Percentiles rank a stretch among this genome's conserved stretches.
Evolutionary conservation across 2,888 invertebrate species (phyloP).

Genomic region (Drymonia ruficornis): DNA sequence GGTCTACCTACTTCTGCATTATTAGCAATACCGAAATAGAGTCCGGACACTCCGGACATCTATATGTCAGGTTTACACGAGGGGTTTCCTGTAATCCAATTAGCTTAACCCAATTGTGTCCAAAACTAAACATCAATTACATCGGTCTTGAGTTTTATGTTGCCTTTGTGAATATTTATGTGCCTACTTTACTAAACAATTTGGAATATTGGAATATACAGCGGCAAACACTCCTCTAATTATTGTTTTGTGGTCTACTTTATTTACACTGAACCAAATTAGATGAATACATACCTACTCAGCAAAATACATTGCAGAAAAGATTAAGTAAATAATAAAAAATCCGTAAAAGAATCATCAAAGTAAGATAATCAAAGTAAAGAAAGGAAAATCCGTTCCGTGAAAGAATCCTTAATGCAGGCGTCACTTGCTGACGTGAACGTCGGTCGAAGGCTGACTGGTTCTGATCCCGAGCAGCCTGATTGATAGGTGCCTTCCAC

Average conservation of each 20-base stretch:
- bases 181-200: constrained; percentile 19
- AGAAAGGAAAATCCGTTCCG: no score
- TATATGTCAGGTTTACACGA: constrained; percentile 55
- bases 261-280: neutral
- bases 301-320: no score
- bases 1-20: neutral
- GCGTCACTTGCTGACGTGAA: no score
- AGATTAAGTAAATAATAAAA: no score
- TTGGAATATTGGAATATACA: neutral
- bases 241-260: neutral
- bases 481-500: no score
- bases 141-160: constrained; percentile 40
- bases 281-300: neutral
- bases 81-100: constrained; percentile 78
- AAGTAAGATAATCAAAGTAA: no score
- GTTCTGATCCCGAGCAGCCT: no score
- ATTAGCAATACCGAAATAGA: constrained; percentile 22
- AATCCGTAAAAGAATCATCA: no score
- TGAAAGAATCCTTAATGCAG: no score
- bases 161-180: constrained; percentile 33
- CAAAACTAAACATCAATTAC: constrained; percentile 64
- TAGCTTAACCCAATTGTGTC: constrained; percentile 75
- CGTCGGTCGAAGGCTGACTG: no score
- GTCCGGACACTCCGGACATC: constrained; percentile 35
- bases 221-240: constrained; percentile 2